Conservation (phyloP, 2,113 vertebrate species). For the Oreochromis niloticus region DNA sequence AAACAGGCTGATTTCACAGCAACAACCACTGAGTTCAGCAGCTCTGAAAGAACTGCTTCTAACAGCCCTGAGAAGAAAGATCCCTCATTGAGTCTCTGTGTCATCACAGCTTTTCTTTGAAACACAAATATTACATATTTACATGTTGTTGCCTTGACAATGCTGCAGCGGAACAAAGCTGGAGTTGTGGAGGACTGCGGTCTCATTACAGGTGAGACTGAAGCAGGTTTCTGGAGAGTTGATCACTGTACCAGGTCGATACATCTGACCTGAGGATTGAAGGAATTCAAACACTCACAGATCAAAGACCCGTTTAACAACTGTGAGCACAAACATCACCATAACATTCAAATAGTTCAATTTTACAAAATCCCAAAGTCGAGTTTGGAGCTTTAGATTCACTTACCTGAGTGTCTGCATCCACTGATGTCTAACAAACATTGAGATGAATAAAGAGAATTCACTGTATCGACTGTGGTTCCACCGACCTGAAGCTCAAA, state of each 20-base stretch:
- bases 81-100: too few relatives aligned
- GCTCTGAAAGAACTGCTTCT: too few relatives aligned
- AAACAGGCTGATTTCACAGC: too few relatives aligned
- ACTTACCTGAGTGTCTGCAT: not conserved
- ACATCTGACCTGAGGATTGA: not conserved
- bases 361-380: not conserved
- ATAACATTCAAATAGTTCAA: rapidly evolving
- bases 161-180: rapidly evolving
- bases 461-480: not conserved
- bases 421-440: not conserved
- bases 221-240: not conserved
- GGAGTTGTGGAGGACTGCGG: rapidly evolving
- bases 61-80: too few relatives aligned
- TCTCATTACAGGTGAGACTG: rapidly evolving
- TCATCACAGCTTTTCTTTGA: too few relatives aligned
- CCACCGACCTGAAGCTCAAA: not conserved
- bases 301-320: not conserved
- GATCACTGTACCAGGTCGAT: not conserved
- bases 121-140: too few relatives aligned
- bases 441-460: not conserved
- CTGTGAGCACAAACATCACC: not conserved
- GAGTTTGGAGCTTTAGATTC: not conserved
- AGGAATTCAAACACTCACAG: rapidly evolving
- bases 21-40: too few relatives aligned
- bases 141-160: too few relatives aligned